Evolutionary conservation across 2,888 invertebrate species (phyloP).

Genomic region (Drosophila leonis): DNA sequence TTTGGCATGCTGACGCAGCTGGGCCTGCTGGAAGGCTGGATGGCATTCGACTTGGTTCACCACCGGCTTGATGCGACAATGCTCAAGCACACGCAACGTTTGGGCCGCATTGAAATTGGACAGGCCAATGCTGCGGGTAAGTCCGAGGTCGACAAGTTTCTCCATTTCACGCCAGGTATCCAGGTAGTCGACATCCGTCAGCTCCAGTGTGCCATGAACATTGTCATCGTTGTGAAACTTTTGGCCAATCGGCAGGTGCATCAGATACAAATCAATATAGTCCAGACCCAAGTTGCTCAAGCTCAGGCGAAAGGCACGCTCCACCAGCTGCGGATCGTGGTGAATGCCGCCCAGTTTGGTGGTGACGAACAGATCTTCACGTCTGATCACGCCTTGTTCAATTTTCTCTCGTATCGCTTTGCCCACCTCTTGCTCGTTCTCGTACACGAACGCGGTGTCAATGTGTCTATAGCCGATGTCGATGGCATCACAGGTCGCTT

Average conservation of each 20-base stretch:
- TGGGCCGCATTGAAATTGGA: slow-evolving; percentile 84
- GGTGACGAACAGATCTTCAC: slow-evolving; percentile 85
- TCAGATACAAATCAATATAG: slow-evolving; percentile 92
- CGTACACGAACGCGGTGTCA: slow-evolving; percentile 87
- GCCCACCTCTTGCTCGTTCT: slow-evolving; percentile 86
- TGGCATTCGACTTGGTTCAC: slow-evolving; percentile 85
- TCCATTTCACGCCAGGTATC: slow-evolving; percentile 85
- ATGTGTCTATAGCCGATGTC: slow-evolving; percentile 87
- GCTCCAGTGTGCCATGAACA: slow-evolving; percentile 80
- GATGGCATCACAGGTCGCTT: slow-evolving; percentile 85
- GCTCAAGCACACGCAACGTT: slow-evolving; percentile 78
- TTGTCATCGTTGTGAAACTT: slow-evolving; percentile 85
- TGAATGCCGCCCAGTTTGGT: slow-evolving; percentile 84
- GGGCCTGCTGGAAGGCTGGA: slow-evolving; percentile 84
- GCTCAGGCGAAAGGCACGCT: slow-evolving; percentile 88
- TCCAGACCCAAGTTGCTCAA: slow-evolving; percentile 89
- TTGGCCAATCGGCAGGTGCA: slow-evolving; percentile 93
- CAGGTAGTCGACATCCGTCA: slow-evolving; percentile 82
- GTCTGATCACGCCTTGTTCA: slow-evolving; percentile 83
- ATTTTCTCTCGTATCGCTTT: slow-evolving; percentile 85
- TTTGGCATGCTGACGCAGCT: slow-evolving; percentile 89
- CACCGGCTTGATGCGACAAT: slow-evolving; percentile 83
- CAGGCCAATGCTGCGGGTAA: slow-evolving; percentile 82
- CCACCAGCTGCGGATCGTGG: slow-evolving; percentile 90
- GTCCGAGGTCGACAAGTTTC: slow-evolving; percentile 79